Evolutionary conservation across 2,797 vertebrate species (phyloP).

Genomic region (Sebastes itinus): DNA sequence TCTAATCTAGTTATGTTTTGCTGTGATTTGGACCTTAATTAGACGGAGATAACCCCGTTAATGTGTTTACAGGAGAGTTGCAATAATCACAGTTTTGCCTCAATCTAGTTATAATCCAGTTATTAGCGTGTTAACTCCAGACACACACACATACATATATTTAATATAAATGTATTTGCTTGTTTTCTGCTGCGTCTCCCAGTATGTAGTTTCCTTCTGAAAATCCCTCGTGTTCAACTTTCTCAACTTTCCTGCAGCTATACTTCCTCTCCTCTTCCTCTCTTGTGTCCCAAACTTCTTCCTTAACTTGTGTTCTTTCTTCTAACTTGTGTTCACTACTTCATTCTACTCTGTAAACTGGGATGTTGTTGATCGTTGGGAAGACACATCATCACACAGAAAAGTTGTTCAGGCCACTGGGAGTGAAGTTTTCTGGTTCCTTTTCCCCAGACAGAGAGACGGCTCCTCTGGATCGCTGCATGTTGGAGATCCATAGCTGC

Average conservation of each 20-base stretch:
- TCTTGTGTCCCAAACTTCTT: not conserved
- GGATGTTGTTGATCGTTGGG: conserved; percentile 8
- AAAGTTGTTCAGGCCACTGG: not conserved
- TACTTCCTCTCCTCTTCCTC: not conserved
- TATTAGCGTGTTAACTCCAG: not conserved
- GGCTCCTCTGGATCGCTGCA: conserved; percentile 19
- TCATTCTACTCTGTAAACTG: conserved; percentile 13
- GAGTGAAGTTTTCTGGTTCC: not conserved
- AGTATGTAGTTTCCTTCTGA: not conserved
- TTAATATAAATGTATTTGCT: too few species aligned
- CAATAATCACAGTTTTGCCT: conserved; percentile 4
- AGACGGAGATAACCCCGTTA: not conserved
- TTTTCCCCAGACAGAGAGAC: conserved; percentile 25
- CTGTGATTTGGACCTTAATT: not conserved
- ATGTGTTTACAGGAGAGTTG: not conserved
- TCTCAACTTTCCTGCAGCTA: not conserved
- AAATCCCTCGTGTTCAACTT: not conserved
- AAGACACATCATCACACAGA: not conserved
- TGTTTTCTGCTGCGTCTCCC: not conserved
- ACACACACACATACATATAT: not conserved
- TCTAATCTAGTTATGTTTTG: not conserved
- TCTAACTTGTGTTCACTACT: not conserved
- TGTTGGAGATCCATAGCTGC: not conserved
- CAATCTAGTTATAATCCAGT: not conserved
- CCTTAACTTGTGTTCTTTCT: not conserved